Conservation (phyloP, 2,113 vertebrate species). For the Oncorhynchus keta region DNA sequence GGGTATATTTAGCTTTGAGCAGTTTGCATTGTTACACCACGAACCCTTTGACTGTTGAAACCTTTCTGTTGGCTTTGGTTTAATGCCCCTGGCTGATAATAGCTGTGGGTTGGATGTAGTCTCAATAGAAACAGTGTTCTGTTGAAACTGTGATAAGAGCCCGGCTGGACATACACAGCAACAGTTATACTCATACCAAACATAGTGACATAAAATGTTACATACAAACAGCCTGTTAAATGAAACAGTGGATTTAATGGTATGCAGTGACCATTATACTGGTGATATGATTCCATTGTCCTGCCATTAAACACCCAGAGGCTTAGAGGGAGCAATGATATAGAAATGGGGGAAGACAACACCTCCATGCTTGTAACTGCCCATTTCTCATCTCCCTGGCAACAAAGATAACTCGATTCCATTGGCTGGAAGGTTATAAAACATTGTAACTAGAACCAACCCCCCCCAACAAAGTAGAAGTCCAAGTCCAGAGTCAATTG, state of each 20-base stretch:
- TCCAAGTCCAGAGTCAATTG: slow-evolving; percentile 12
- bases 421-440: slow-evolving; percentile 25
- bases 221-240: background rate
- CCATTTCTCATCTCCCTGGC: slow-evolving; percentile 9
- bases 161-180: background rate
- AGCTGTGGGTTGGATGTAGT: background rate
- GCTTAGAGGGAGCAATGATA: too few relatives aligned
- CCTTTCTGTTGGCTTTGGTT: background rate
- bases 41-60: background rate
- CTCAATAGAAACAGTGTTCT: background rate
- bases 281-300: too few relatives aligned
- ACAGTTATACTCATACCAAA: background rate
- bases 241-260: background rate
- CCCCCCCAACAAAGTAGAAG: slow-evolving; percentile 6
- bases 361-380: slow-evolving; percentile 1
- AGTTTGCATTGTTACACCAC: background rate
- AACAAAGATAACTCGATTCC: slow-evolving; percentile 6
- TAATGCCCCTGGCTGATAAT: background rate
- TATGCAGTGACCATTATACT: too few relatives aligned
- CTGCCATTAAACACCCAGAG: too few relatives aligned
- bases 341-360: background rate
- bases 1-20: background rate
- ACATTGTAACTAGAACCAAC: slow-evolving; percentile 28
- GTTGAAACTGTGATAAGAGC: background rate
- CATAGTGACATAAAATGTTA: background rate